Percentiles rank a stretch among this genome's conserved stretches.
Conservation (phyloP, 23 tunicate species). For the Diplosoma virens region DNA sequence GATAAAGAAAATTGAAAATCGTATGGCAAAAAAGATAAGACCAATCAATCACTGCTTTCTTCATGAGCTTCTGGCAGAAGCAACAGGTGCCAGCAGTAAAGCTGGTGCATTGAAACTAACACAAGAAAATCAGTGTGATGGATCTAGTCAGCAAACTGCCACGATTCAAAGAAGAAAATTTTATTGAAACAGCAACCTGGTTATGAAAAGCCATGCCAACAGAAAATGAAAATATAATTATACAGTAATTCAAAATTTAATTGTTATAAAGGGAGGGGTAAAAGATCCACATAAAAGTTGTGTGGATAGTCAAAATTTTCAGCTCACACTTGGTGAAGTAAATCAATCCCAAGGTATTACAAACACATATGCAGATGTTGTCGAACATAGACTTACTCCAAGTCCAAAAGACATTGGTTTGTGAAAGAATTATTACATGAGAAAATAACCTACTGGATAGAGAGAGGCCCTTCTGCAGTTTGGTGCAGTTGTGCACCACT, state of each 20-base stretch:
- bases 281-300: not conserved
- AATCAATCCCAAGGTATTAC: not conserved
- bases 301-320: not conserved
- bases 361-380: not conserved
- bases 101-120: too few species aligned
- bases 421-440: not conserved
- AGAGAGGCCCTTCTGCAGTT: not conserved
- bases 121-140: not conserved
- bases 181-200: too few species aligned
- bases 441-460: not conserved
- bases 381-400: not conserved
- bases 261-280: not conserved
- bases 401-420: not conserved
- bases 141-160: not conserved
- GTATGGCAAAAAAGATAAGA: not conserved
- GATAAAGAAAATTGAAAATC: not conserved
- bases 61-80: too few species aligned
- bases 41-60: too few species aligned
- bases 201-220: not conserved
- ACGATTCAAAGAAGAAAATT: too few species aligned
- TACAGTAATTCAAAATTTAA: not conserved
- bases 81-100: too few species aligned
- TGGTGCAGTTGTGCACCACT: too few species aligned
- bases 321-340: not conserved
- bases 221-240: too few species aligned